Evolutionary conservation across 2,113 vertebrate genomes (phyloP).

Genomic region (Archocentrus centrarchus): DNA sequence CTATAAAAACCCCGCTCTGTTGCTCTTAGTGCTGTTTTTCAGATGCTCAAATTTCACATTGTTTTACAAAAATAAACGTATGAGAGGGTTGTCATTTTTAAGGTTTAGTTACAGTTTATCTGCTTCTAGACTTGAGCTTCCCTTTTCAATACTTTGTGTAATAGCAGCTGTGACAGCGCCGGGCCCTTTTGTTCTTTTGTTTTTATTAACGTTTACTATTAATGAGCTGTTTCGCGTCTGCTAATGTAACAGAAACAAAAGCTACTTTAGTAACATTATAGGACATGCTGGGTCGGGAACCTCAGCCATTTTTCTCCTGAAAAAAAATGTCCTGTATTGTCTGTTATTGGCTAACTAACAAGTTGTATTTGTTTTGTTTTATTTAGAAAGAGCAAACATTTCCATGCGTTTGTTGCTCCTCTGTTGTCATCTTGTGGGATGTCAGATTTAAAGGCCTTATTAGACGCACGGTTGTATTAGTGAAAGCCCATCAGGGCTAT

Average conservation of each 20-base stretch:
- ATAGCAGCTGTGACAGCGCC: not conserved
- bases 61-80: rapidly evolving
- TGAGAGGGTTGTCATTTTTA: not conserved
- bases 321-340: not conserved
- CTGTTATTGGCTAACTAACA: not conserved
- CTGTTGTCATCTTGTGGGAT: not conserved
- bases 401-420: not conserved
- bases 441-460: constrained; percentile 41
- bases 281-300: not conserved
- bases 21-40: rapidly evolving
- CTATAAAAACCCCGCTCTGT: not conserved
- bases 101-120: not conserved
- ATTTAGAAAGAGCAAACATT: not conserved
- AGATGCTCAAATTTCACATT: no score
- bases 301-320: not conserved
- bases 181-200: not conserved
- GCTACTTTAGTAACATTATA: not conserved
- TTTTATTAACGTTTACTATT: not conserved
- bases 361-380: not conserved
- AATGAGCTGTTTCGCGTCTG: not conserved
- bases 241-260: not conserved
- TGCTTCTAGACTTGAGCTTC: constrained; percentile 15
- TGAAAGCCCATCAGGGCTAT: constrained; percentile 48
- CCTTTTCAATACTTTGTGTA: not conserved
- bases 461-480: constrained; percentile 20